Conservation (phyloP, 1,140 invertebrate species). For the Drosophila pseudoobscura region DNA sequence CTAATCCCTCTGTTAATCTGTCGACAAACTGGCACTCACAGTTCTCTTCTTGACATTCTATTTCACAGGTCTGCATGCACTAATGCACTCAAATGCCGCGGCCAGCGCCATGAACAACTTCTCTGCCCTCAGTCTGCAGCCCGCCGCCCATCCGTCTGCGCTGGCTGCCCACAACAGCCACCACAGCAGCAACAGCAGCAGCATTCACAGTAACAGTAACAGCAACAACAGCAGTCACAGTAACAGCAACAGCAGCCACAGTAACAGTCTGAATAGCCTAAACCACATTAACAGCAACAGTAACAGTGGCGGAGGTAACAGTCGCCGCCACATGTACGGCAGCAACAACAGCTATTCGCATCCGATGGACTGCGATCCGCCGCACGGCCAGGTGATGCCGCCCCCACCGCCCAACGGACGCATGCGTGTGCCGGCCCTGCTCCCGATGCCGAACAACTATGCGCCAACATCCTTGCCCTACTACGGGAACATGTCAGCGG, state of each 20-base stretch:
- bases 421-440: slow-evolving; percentile 49
- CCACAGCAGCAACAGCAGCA: slow-evolving; percentile 47
- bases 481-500: slow-evolving; percentile 50
- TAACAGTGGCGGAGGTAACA: slow-evolving; percentile 21
- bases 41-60: background rate
- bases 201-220: slow-evolving; percentile 14
- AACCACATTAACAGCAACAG: slow-evolving; percentile 34
- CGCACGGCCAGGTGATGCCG: slow-evolving; percentile 46
- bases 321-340: slow-evolving; percentile 43
- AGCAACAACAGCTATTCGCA: slow-evolving; percentile 69
- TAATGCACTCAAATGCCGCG: slow-evolving; percentile 57
- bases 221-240: slow-evolving; percentile 20
- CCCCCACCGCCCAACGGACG: slow-evolving; percentile 55
- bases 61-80: slow-evolving; percentile 55
- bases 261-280: slow-evolving; percentile 60
- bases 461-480: slow-evolving; percentile 56
- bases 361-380: slow-evolving; percentile 83
- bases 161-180: slow-evolving; percentile 10
- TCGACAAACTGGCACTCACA: too few species aligned
- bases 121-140: slow-evolving; percentile 63
- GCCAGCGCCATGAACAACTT: slow-evolving; percentile 70
- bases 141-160: slow-evolving; percentile 28
- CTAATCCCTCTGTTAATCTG: too few species aligned
- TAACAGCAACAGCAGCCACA: slow-evolving; percentile 36
- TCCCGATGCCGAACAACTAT: slow-evolving; percentile 41